Evolutionary conservation across 2,113 vertebrate species (phyloP).

Genomic region (Cyphomyrus plagiostoma): DNA sequence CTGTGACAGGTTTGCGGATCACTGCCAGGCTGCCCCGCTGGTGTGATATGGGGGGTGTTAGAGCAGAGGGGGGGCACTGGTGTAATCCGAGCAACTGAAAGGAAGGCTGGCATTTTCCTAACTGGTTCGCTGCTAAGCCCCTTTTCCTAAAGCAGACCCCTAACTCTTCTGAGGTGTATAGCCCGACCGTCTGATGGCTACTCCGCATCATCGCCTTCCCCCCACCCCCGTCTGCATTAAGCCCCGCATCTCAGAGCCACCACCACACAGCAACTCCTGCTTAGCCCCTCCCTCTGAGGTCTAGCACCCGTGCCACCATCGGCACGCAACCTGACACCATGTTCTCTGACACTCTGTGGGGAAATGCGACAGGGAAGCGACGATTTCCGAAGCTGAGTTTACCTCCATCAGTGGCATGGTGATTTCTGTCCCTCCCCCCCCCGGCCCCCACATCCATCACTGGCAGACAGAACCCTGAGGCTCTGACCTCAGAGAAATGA

Average conservation of each 20-base stretch:
- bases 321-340: neutral
- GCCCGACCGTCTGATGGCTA: neutral
- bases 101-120: constrained; percentile 8
- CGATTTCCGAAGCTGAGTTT: neutral
- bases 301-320: neutral
- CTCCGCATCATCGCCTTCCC: neutral
- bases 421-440: neutral
- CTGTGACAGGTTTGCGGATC: constrained; percentile 21
- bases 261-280: neutral
- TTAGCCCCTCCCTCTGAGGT: neutral
- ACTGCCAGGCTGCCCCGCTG: neutral
- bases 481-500: neutral
- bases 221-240: neutral
- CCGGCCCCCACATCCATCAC: neutral
- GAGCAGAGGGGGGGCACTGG: neutral
- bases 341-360: neutral
- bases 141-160: neutral
- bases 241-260: neutral
- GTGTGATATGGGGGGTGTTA: neutral
- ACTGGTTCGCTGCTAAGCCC: neutral
- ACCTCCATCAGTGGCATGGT: neutral
- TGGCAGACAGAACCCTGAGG: neutral
- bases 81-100: constrained; percentile 9
- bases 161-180: neutral
- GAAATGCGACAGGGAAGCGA: neutral